Percentiles rank a stretch among this genome's conserved stretches.
Evolutionary conservation across 2,888 invertebrate genomes (phyloP).

Genomic region (Noctua pronuba): DNA sequence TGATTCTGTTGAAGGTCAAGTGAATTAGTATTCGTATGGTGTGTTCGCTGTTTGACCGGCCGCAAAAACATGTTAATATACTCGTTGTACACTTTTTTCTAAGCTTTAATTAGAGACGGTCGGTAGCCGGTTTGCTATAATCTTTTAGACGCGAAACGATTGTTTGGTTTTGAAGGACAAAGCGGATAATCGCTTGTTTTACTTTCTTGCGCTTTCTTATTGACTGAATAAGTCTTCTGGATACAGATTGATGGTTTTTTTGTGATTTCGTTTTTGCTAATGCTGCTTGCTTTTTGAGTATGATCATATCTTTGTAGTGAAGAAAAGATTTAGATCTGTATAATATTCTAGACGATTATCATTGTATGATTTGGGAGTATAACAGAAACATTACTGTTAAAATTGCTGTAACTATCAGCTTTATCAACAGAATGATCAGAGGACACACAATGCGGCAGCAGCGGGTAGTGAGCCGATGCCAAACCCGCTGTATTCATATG

Average conservation of each 20-base stretch:
- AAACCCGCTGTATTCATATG: constrained; percentile 50
- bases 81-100: constrained; percentile 83
- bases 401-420: constrained; percentile 5
- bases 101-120: constrained; percentile 83
- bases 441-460: constrained; percentile 27
- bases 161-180: constrained; percentile 16
- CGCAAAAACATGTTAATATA: constrained; percentile 88
- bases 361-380: not conserved
- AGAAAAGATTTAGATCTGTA: not conserved
- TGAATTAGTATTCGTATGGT: constrained; percentile 88
- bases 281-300: not conserved
- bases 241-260: not conserved
- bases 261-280: not conserved
- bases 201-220: constrained; percentile 7
- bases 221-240: not conserved
- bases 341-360: not conserved
- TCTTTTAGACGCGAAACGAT: constrained; percentile 31
- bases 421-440: constrained; percentile 17
- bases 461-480: constrained; percentile 16
- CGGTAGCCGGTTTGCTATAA: constrained; percentile 57
- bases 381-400: not conserved
- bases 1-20: constrained; percentile 88
- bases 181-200: not conserved
- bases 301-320: not conserved
- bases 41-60: constrained; percentile 87